Conservation (phyloP, 2,113 vertebrate genomes). For the Rhizomys pruinosus region DNA sequence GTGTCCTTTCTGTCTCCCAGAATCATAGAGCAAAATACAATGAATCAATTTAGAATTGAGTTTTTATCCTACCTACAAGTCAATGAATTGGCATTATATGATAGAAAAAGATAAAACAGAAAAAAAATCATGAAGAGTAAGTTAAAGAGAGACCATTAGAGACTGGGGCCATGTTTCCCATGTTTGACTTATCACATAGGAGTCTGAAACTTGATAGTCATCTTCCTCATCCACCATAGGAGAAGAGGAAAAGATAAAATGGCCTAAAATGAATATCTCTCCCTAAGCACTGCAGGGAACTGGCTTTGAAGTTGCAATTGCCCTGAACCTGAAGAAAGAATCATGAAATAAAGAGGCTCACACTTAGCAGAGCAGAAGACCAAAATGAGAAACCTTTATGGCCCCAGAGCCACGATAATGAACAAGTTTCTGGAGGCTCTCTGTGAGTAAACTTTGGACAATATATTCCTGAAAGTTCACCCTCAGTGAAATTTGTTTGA, state of each 20-base stretch:
- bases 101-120: neutral
- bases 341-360: neutral
- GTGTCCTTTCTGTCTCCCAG: neutral
- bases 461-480: no score
- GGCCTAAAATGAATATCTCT: neutral
- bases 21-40: neutral
- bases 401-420: fast-evolving
- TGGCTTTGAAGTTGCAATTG: fast-evolving
- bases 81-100: neutral
- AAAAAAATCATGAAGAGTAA: neutral
- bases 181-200: fast-evolving
- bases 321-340: neutral
- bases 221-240: no score
- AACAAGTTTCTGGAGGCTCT: fast-evolving
- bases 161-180: neutral
- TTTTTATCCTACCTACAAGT: neutral
- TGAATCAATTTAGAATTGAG: neutral
- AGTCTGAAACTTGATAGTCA: neutral
- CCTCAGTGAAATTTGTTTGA: neutral
- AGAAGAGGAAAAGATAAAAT: neutral
- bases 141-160: fast-evolving
- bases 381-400: neutral
- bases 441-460: no score
- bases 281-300: neutral
- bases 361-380: neutral